Conservation (phyloP, 2,113 vertebrate genomes). For the Rhinopomastus cyanomelas region DNA sequence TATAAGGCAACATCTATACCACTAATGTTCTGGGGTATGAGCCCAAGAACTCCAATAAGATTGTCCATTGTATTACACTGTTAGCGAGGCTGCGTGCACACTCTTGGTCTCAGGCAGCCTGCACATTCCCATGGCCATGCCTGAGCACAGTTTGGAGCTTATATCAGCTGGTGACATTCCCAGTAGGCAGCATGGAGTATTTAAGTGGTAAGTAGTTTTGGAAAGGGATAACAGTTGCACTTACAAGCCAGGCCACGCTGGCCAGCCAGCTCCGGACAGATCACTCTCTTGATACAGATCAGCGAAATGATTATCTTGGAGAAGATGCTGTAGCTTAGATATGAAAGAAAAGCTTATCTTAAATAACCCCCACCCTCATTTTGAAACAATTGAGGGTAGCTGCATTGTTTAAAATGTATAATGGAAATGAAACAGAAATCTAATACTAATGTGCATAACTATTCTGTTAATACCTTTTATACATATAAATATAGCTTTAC, state of each 20-base stretch:
- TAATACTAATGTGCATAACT: not conserved
- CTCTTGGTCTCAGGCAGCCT: not conserved
- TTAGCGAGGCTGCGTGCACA: rapidly evolving
- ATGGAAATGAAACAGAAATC: not conserved
- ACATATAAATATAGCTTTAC: not conserved
- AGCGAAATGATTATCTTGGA: not conserved
- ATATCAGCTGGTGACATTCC: not conserved
- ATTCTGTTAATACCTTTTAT: not conserved
- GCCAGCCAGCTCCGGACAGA: not conserved
- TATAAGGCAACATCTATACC: not conserved
- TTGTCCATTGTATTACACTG: not conserved
- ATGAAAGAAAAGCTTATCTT: not conserved
- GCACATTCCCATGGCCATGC: not conserved
- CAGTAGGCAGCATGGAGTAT: not conserved
- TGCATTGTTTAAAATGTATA: not conserved
- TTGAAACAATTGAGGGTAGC: not conserved
- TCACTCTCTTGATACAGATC: not conserved
- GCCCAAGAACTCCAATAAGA: not conserved
- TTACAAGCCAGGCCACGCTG: not conserved
- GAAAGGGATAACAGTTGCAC: not conserved
- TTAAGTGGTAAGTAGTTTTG: not conserved
- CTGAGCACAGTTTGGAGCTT: not conserved
- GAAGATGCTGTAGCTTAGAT: not conserved
- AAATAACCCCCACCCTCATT: not conserved
- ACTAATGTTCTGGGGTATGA: not conserved